A percentile compares a stretch with the other conserved stretches of the same genome.
phyloP scores from a whole-genome alignment of 2,113 vertebrate species.

The Labeo rohita region DNA sequence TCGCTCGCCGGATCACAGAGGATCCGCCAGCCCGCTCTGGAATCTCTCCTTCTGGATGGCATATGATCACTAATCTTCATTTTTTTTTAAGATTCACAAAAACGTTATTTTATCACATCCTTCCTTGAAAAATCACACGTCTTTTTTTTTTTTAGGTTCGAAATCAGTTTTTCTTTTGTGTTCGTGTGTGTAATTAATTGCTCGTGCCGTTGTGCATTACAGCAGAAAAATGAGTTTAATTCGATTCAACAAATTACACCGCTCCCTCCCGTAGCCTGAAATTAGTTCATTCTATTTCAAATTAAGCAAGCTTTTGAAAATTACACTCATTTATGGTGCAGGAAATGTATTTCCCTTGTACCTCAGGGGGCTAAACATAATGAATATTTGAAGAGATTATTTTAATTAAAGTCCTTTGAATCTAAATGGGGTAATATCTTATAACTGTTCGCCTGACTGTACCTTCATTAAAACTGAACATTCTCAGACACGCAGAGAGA shows the following conservation, averaged over 20 bases:
- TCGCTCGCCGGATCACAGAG: conserved; percentile 42
- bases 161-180: background rate
- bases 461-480: conserved; percentile 90
- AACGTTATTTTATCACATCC: background rate
- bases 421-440: conserved; percentile 89
- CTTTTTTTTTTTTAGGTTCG: background rate
- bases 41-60: conserved; percentile 6
- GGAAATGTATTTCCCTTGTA: conserved; percentile 77
- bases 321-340: conserved; percentile 72
- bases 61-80: conserved; percentile 1
- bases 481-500: conserved; percentile 78
- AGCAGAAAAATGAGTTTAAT: conserved; percentile 55
- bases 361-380: conserved; percentile 82
- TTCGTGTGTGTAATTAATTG: conserved; percentile 1
- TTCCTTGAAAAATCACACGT: background rate
- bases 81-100: background rate
- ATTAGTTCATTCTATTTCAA: conserved; percentile 74
- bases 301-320: conserved; percentile 60
- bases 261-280: conserved; percentile 73
- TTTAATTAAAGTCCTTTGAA: conserved; percentile 90
- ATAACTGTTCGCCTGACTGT: conserved; percentile 79
- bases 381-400: conserved; percentile 93
- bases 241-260: conserved; percentile 79
- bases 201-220: background rate
- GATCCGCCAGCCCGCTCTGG: background rate